Evolutionary conservation across 2,888 invertebrate species (phyloP), one percentile per base, ranked within the genome.

Genomic region (Scaptodrosophila latifasciaeformis): DNA sequence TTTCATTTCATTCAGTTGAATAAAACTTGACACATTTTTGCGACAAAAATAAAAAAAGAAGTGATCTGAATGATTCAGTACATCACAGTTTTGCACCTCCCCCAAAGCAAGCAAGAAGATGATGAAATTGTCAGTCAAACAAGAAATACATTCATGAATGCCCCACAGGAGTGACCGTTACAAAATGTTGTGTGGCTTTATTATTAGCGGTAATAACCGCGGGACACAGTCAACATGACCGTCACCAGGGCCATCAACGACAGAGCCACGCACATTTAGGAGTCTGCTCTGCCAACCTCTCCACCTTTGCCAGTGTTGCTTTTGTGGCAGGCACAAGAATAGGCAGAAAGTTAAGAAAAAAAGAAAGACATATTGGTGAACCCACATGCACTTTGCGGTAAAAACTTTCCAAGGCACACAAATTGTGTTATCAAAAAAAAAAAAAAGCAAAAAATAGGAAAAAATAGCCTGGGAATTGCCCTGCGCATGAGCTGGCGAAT

Each of bases 361-460:
- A n/a, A n/a, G 50, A 58, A 30, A 58, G 70, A 65, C 70, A 65
- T 70, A 70, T 63, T 47, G 63, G 56, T 78, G 71, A 75, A 65
- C 72, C 78, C 78, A 78, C 71, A 72, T 72, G 72, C 72, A 78
- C 76, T 72, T 72, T 72, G 72, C 72, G 78, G 72, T 72, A 72
- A 72, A 34, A 75, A 64, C 66, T 60, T 51, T 46, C 46, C 13
- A 55, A 51, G 52, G 59, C 62, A 57, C 48, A 27, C 72, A 78
- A 75, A 76, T 72, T 76, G 70, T 79, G 80, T 79, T 77, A 74
- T 77, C 80, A 77, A 80, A n/a, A n/a, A n/a, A n/a, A n/a, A n/a
- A n/a, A n/a, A n/a, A n/a, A n/a, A n/a, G n/a, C n/a, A n/a, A n/a
- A n/a, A n/a, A n/a, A n/a, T n/a, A n/a, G n/a, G n/a, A n/a, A n/a